A percentile compares a stretch with the other conserved stretches of the same genome.
Conservation (phyloP, 1,140 invertebrate species). For the Danaus plexippus region DNA sequence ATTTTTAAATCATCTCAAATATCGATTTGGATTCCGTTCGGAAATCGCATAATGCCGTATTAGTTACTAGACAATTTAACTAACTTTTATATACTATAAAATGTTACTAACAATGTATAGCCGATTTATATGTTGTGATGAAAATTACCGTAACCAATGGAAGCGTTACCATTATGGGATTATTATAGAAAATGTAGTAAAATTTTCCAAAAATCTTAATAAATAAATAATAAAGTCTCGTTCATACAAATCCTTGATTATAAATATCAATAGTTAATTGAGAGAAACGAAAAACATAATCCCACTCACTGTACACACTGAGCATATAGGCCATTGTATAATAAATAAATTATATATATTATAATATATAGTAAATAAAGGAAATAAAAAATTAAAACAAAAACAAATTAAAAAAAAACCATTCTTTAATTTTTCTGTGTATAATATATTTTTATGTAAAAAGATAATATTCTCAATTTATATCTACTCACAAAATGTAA, state of each 20-base stretch:
- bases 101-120: conserved; percentile 40
- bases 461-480: conserved; percentile 62
- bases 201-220: conserved; percentile 23
- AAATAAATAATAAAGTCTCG: conserved; percentile 32
- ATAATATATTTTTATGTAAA: conserved; percentile 63
- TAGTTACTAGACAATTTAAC: conserved; percentile 18
- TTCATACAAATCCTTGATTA: conserved; percentile 32
- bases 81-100: conserved; percentile 23
- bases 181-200: conserved; percentile 1
- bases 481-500: conserved; percentile 61
- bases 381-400: conserved; percentile 43
- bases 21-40: conserved; percentile 19
- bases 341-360: conserved; percentile 24
- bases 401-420: conserved; percentile 62
- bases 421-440: conserved; percentile 64
- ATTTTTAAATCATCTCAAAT: conserved; percentile 28
- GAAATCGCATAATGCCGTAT: conserved; percentile 11
- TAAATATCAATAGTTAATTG: conserved; percentile 14
- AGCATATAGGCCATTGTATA: conserved; percentile 5
- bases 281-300: background rate
- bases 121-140: conserved; percentile 5
- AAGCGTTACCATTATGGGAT: conserved; percentile 1
- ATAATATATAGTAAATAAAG: conserved; percentile 30
- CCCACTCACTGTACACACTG: too few species aligned
- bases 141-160: conserved; percentile 16